Conservation (phyloP, 2,113 vertebrate species). For the Fulmarus glacialis region DNA sequence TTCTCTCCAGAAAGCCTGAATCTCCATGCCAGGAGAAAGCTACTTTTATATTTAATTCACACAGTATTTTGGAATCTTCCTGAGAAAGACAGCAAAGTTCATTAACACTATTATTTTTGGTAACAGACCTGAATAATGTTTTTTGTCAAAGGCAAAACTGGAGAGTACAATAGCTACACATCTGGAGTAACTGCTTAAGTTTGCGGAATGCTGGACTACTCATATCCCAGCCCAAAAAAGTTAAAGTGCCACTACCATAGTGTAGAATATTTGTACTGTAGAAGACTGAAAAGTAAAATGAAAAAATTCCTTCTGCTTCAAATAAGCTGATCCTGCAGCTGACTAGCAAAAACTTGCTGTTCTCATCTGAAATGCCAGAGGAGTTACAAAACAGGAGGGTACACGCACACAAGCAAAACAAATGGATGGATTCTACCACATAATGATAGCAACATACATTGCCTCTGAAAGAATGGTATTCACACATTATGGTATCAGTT, state of each 20-base stretch:
- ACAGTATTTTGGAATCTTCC: background rate
- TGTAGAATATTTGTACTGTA: background rate
- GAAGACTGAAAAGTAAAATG: background rate
- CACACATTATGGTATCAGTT: background rate
- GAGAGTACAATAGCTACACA: background rate
- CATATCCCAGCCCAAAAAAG: background rate
- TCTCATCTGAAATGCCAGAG: background rate
- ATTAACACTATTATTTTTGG: background rate
- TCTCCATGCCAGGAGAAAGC: background rate
- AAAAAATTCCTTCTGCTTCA: background rate
- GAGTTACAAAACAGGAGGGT: background rate
- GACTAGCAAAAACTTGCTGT: background rate
- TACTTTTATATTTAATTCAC: background rate
- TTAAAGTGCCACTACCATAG: background rate
- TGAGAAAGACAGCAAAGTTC: background rate
- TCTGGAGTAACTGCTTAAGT: background rate
- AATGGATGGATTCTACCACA: background rate
- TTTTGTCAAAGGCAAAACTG: background rate
- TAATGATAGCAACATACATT: background rate
- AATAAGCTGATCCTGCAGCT: background rate
- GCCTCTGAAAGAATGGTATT: background rate
- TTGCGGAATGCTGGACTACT: background rate
- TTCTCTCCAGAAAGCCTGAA: background rate
- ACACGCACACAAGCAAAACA: background rate
- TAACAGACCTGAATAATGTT: background rate